A percentile compares a stretch with the other conserved stretches of the same genome.
Evolutionary conservation across 2,797 vertebrate species (phyloP).

Genomic region (Hyperoplus immaculatus): DNA sequence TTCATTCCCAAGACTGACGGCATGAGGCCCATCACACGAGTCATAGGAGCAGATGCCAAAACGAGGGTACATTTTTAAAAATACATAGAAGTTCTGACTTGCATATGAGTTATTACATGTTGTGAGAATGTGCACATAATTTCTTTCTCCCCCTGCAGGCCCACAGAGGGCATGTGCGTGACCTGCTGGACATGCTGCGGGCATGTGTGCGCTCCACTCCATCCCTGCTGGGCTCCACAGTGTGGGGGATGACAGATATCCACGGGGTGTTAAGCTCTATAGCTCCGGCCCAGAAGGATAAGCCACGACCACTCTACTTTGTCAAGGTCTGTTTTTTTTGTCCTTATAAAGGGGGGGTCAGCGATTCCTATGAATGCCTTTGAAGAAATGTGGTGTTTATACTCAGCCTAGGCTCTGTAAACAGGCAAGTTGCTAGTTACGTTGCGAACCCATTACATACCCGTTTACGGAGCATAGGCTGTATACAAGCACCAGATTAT

Average conservation of each 20-base stretch:
- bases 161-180: constrained; percentile 77
- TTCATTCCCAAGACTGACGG: constrained; percentile 92
- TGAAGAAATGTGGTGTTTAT: too few species aligned
- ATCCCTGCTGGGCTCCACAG: constrained; percentile 88
- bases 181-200: constrained; percentile 88
- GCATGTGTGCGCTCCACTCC: constrained; percentile 84
- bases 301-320: constrained; percentile 88
- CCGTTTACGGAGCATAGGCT: too few species aligned
- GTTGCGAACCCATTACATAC: too few species aligned
- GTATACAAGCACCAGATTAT: too few species aligned
- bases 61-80: constrained; percentile 64
- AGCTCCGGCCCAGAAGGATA: constrained; percentile 73
- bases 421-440: too few species aligned
- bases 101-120: background rate
- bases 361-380: too few species aligned
- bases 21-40: constrained; percentile 91
- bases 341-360: background rate
- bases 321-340: constrained; percentile 88
- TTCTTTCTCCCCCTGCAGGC: constrained; percentile 46
- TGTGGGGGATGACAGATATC: constrained; percentile 91
- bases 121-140: background rate
- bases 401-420: too few species aligned
- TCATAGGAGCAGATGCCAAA: constrained; percentile 73
- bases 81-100: background rate
- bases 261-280: constrained; percentile 85